phyloP scores from a whole-genome alignment of 2,113 vertebrate genomes.

The Athene cunicularia region DNA sequence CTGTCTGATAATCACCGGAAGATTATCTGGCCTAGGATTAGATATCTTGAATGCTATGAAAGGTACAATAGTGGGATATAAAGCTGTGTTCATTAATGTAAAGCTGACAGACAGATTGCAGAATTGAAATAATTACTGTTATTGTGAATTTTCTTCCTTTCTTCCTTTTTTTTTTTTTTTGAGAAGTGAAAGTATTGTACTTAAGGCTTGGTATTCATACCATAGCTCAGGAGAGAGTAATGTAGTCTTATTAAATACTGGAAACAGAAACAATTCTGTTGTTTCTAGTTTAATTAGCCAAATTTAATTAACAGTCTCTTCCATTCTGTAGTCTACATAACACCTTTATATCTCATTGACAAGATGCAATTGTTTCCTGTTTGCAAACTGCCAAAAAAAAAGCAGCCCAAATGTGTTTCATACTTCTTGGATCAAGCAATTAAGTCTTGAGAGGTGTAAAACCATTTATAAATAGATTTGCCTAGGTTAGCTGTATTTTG shows the following conservation, averaged over 20 bases:
- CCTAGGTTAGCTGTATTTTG: background rate
- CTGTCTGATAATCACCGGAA: background rate
- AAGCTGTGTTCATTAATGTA: background rate
- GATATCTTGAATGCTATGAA: background rate
- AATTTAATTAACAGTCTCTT: background rate
- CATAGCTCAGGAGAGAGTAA: background rate
- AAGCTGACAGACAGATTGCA: background rate
- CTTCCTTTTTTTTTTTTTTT: background rate
- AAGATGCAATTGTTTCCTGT: background rate
- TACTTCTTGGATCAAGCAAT: background rate
- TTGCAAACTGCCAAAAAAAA: background rate
- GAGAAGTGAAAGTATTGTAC: background rate
- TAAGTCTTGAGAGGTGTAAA: background rate
- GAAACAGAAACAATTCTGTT: background rate
- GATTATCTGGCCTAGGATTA: background rate
- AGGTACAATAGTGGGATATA: background rate
- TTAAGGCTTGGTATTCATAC: background rate
- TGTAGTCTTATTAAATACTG: background rate
- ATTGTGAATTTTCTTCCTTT: background rate
- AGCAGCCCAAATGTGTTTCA: background rate
- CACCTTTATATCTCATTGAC: background rate
- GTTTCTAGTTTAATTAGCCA: background rate
- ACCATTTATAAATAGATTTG: background rate
- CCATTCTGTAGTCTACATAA: background rate
- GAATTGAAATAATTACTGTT: background rate